Conservation (phyloP, 2,888 invertebrate species). For the Cyclophora albipunctata region DNA sequence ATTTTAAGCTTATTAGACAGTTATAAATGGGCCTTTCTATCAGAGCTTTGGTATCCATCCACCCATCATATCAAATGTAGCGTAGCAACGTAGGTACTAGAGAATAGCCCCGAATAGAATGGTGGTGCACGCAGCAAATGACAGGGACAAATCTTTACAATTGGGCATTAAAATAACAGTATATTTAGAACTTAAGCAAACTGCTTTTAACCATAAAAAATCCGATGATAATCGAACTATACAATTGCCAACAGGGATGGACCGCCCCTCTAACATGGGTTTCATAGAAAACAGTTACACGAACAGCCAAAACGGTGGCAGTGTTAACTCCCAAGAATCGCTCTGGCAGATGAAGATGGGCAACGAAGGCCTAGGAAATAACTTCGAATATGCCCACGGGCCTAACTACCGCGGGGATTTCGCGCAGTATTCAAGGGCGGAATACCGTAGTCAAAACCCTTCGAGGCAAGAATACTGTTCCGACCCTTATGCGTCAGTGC, state of each 20-base stretch:
- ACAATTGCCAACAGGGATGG: slow-evolving; percentile 8
- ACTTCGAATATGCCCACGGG: slow-evolving; percentile 83
- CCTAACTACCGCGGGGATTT: slow-evolving; percentile 73
- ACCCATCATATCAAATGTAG: too few species aligned
- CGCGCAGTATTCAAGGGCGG: slow-evolving; percentile 88
- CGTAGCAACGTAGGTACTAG: too few species aligned
- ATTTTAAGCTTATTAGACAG: too few species aligned
- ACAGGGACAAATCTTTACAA: too few species aligned
- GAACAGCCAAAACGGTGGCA: slow-evolving; percentile 95
- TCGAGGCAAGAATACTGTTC: slow-evolving; percentile 91
- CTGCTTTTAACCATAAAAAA: too few species aligned
- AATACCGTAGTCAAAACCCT: slow-evolving; percentile 85
- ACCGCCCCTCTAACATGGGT: slow-evolving; percentile 85
- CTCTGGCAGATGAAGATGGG: slow-evolving; percentile 95
- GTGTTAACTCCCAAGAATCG: slow-evolving; percentile 95
- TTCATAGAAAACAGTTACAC: slow-evolving; percentile 95
- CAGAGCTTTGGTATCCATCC: too few species aligned
- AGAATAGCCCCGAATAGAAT: too few species aligned
- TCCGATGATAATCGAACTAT: too few species aligned
- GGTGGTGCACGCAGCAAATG: too few species aligned
- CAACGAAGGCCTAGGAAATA: slow-evolving; percentile 75
- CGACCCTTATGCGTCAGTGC: slow-evolving; percentile 91
- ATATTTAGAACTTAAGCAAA: too few species aligned
- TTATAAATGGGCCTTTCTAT: too few species aligned
- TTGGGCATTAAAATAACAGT: too few species aligned